Evolutionary conservation across 2,113 vertebrate genomes (phyloP), one percentile per base, ranked within the genome.

Genomic region (Calonectris borealis): DNA sequence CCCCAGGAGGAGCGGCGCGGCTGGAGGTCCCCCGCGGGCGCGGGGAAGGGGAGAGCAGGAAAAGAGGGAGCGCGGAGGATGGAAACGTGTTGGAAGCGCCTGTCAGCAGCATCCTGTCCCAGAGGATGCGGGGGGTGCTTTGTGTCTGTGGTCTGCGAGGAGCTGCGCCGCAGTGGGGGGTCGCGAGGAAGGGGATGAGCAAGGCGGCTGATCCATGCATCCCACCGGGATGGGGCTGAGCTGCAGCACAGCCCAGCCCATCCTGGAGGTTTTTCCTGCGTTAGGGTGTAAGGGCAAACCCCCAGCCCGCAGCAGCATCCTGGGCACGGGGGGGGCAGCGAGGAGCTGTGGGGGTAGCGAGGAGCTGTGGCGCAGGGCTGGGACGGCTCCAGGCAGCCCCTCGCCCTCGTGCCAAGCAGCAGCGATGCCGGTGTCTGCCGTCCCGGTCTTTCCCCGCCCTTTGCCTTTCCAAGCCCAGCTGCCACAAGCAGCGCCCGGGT

Each of bases 321-420:
- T 25, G 9, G 18, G 15, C 19, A 4, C 5, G 7, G 26, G 21
- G 34, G 10, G 15, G 27, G 49, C 21, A 29, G 31, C 0, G 8
- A n/a, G 51, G 32, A 61, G 29, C 48, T 40, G 29, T 7, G 8
- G 34, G 25, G 29, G 12, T 25, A 16, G 34, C 10, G 3, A 48
- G n/a, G 22, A 62, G 38, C 82, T 44, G 26, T 1, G 6, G 3
- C 2, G 1, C 48, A 21, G 25, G 49, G 42, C 48, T 60, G 58
- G 38, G 81, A 24, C 2, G 3, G 29, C 62, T 32, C 57, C 3
- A 1, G 70, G 24, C 51, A 44, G 46, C 51, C 69, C 66, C 38
- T 51, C 7, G 0, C 11, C 34, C 38, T 62, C 3, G 0, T 29
- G 60, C 57, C 27, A n/a, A 20, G 58, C 4, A 12, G 31, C 26